Evolutionary conservation across 2,888 invertebrate genomes (phyloP).

Genomic region (Eilema sororculum): DNA sequence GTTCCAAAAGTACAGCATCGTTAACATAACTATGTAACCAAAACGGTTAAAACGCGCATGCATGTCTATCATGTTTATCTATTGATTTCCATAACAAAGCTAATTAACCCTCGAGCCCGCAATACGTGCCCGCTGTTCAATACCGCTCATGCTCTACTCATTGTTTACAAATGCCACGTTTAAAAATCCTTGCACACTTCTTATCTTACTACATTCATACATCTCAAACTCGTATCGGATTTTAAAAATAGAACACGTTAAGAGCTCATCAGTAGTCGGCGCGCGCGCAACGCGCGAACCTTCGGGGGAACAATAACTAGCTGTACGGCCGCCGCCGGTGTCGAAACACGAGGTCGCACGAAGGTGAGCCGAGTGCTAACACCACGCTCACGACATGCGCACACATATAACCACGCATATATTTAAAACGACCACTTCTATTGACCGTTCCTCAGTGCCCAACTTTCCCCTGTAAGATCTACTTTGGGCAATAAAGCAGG

Average conservation of each 20-base stretch:
- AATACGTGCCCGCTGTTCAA: conserved; percentile 5
- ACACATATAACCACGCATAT: conserved; percentile 56
- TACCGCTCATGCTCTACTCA: conserved; percentile 13
- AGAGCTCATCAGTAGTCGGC: conserved; percentile 81
- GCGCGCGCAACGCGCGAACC: conserved; percentile 79
- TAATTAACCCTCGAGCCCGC: conserved; percentile 5
- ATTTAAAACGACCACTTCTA: conserved; percentile 53
- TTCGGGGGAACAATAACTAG: conserved; percentile 82
- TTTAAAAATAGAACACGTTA: conserved; percentile 72
- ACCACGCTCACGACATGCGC: conserved; percentile 74
- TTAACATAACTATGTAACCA: neutral
- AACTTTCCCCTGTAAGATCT: neutral
- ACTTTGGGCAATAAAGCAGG: conserved; percentile 13
- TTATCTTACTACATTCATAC: conserved; percentile 39
- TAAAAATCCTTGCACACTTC: conserved; percentile 29
- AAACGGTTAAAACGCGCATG: neutral
- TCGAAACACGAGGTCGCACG: conserved; percentile 85
- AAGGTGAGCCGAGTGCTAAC: conserved; percentile 83
- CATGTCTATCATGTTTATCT: neutral
- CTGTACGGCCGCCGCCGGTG: conserved; percentile 70
- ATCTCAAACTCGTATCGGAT: conserved; percentile 54
- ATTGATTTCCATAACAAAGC: conserved; percentile 9
- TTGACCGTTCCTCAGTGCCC: conserved; percentile 27
- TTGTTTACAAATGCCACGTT: conserved; percentile 28
- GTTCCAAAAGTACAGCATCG: neutral